phyloP scores from a whole-genome alignment of 35 echinoderm and acorn worm genomes.

The Heliocidaris tuberculata region DNA sequence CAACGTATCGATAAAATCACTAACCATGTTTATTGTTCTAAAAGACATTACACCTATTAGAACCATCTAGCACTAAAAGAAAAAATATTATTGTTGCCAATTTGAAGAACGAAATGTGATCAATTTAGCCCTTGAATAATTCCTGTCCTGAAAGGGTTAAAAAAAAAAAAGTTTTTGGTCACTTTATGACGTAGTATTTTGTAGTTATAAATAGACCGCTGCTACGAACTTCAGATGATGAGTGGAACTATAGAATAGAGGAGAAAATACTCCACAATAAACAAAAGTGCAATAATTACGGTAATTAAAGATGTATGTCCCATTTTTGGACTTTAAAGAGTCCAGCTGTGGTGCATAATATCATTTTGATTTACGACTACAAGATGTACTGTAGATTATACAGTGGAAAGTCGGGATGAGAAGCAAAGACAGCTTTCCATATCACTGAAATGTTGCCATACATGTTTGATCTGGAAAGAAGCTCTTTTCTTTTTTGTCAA shows the following conservation, averaged over 20 bases:
- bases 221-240: background rate
- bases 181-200: background rate
- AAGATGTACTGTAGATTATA: slow-evolving; percentile 7
- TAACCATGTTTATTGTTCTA: too few species aligned
- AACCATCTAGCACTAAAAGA: too few species aligned
- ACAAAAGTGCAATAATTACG: slow-evolving; percentile 11
- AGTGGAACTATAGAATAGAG: background rate
- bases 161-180: too few species aligned
- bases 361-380: background rate
- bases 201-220: background rate
- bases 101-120: too few species aligned
- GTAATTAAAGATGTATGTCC: background rate
- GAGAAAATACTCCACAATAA: slow-evolving; percentile 1
- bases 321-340: background rate
- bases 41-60: too few species aligned
- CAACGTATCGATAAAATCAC: too few species aligned
- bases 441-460: background rate
- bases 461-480: background rate
- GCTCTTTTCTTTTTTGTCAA: background rate
- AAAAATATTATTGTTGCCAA: too few species aligned
- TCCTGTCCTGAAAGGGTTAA: too few species aligned
- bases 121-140: too few species aligned
- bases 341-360: background rate
- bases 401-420: background rate
- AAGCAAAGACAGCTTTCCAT: background rate